Percentiles rank a stretch among this genome's conserved stretches.
phyloP scores from a whole-genome alignment of 1,140 invertebrate genomes.

The Limonius californicus region DNA sequence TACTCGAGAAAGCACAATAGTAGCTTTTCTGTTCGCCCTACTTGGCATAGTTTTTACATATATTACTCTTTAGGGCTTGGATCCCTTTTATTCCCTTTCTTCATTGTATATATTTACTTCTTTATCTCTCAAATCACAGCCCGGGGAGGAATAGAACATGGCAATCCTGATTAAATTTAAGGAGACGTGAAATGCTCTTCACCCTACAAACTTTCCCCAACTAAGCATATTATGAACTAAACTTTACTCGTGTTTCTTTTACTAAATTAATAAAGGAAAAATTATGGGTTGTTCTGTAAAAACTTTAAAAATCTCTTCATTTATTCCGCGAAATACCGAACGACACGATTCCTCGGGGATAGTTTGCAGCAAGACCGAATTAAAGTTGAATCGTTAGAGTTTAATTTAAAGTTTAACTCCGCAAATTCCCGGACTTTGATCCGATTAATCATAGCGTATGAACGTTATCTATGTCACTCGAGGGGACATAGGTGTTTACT shows the following conservation, averaged over 20 bases:
- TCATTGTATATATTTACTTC: constrained; percentile 15
- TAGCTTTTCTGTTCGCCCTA: background rate
- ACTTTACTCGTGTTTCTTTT: background rate
- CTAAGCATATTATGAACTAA: constrained; percentile 3
- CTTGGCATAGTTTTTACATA: constrained; percentile 14
- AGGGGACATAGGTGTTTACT: too few species aligned
- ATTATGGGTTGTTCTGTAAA: too few species aligned
- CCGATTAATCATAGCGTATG: too few species aligned
- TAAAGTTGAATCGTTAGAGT: too few species aligned
- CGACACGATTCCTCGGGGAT: too few species aligned
- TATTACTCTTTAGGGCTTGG: constrained; percentile 6
- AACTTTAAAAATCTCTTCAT: too few species aligned
- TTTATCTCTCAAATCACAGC: constrained; percentile 14
- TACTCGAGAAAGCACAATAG: background rate
- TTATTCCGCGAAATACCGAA: too few species aligned
- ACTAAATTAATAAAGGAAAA: too few species aligned
- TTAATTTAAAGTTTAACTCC: too few species aligned
- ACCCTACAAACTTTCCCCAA: constrained; percentile 10
- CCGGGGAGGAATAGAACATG: constrained; percentile 1
- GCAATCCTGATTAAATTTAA: constrained; percentile 15
- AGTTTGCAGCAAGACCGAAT: too few species aligned
- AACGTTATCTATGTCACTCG: too few species aligned
- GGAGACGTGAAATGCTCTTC: constrained; percentile 5
- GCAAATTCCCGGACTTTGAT: too few species aligned
- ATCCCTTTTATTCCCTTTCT: constrained; percentile 7